Base-by-base conservation (phyloP, 2,888 invertebrate genomes). In the Plagodis pulveraria region DNA sequence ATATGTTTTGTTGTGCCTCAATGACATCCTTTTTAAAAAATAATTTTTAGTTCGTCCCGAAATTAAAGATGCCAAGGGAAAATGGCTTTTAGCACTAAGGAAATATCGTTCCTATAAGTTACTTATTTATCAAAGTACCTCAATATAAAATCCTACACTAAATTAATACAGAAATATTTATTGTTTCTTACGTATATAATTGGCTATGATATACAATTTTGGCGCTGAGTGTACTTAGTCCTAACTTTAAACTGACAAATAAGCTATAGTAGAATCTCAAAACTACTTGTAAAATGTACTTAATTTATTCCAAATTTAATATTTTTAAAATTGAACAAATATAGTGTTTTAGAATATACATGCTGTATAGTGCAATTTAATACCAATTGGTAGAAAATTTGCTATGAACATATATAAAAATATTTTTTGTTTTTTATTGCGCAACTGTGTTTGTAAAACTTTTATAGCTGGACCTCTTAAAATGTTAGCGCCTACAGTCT, bases 41-140 rank as follows among this genome's bases (percentile, higher is more conserved):
- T 45, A 54, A 46, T 44, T 42, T 11, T 57, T 59, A 53, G 48
- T 53, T 58, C 35, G 41, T 58, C 36, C 43, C 43, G 43, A 44
- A 49, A 44, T 45, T n/a, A n/a, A 54, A 53, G 43, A 48, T n/a
- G 55, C 49, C 52, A 42, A 54, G 50, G 55, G 50, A 50, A 52
- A 56, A 56, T 60, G 64, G 58, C 53, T 45, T 65, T 52, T 66
- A 68, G 65, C 33, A 62, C 22, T 84, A 83, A 84, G 82, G 72
- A 49, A 71, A 78, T 77, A 80, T 77, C 81, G 89, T 90, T 90
- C 89, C 89, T 90, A 88, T 86, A 80, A 55, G 70, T 50, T 50
- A 74, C 66, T 65, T 77, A 80, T 76, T 75, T 77, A 76, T 74
- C 68, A 54, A 69, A 77, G 80, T 80, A 80, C 81, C 81, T 75